A percentile compares a stretch with the other conserved stretches of the same genome.
Evolutionary conservation across 37 sponge, comb jelly and placozoan species (phyloP).

Genomic region (Diacarnus erythraeanus): DNA sequence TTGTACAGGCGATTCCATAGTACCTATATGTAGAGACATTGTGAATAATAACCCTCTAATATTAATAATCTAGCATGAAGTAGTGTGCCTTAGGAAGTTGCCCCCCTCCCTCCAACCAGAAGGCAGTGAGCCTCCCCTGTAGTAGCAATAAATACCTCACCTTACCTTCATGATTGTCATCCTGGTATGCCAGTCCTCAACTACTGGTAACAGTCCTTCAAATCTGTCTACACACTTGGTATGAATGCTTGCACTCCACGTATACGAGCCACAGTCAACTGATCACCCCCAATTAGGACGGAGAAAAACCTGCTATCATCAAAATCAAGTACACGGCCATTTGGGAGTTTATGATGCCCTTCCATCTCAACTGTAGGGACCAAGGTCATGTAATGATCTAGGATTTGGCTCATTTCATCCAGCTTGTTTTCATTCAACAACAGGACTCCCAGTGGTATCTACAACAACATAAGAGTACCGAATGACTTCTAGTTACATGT

Average conservation of each 20-base stretch:
- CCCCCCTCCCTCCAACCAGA: not conserved
- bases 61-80: not conserved
- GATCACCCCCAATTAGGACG: conserved; percentile 33
- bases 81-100: not conserved
- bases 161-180: conserved; percentile 33
- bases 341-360: not conserved
- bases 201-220: conserved; percentile 23
- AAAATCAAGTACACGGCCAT: not conserved
- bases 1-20: conserved; percentile 23
- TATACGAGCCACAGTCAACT: conserved; percentile 27
- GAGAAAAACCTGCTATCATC: conserved; percentile 8
- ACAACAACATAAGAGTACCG: not conserved
- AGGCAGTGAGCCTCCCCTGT: too few species aligned
- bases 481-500: not conserved
- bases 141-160: not conserved
- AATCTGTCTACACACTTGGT: conserved; percentile 19
- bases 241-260: conserved; percentile 14
- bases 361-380: conserved; percentile 13
- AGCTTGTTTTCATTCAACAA: conserved; percentile 39
- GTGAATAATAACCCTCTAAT: not conserved
- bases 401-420: conserved; percentile 43
- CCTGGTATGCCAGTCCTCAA: conserved; percentile 43
- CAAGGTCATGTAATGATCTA: conserved; percentile 12
- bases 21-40: conserved; percentile 11
- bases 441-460: conserved; percentile 40